A percentile compares a stretch with the other conserved stretches of the same genome.
phyloP scores from a whole-genome alignment of 1,140 invertebrate genomes.

The Ips nitidus region DNA sequence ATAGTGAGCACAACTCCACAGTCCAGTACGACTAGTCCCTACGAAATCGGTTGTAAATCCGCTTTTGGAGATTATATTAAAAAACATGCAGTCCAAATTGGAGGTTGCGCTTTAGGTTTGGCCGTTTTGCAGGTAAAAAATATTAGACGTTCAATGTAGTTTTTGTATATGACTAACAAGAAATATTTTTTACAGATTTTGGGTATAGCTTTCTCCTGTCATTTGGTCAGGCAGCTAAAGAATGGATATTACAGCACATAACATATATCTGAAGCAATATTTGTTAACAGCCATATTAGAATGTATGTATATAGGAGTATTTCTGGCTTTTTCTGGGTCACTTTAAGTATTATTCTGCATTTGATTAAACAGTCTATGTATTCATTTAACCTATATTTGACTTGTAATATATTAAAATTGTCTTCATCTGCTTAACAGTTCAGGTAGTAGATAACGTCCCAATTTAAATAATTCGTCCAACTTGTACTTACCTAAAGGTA shows the following conservation, averaged over 20 bases:
- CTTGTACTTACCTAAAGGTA: too few relatives aligned
- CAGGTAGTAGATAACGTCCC: too few relatives aligned
- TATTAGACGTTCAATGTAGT: constrained; percentile 1
- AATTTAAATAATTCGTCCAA: too few relatives aligned
- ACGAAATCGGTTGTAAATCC: constrained; percentile 34
- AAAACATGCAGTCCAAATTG: constrained; percentile 42
- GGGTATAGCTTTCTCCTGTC: constrained; percentile 43
- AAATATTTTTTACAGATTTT: constrained; percentile 38
- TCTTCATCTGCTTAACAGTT: too few relatives aligned
- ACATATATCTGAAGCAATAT: background rate
- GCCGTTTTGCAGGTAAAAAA: constrained; percentile 40
- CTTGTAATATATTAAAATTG: too few relatives aligned
- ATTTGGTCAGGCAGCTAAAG: constrained; percentile 43
- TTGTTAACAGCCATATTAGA: background rate
- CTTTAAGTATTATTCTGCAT: too few relatives aligned
- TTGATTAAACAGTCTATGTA: too few relatives aligned
- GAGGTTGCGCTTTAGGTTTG: constrained; percentile 38
- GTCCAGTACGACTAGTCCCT: constrained; percentile 12
- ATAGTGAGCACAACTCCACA: background rate
- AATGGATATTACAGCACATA: constrained; percentile 37
- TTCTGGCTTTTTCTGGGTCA: too few relatives aligned
- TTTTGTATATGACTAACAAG: background rate
- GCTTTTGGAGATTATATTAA: constrained; percentile 39
- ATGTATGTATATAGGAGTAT: background rate
- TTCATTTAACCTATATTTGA: too few relatives aligned